Conservation (phyloP, 2,113 vertebrate species). For the Protomyctophum bolini region DNA sequence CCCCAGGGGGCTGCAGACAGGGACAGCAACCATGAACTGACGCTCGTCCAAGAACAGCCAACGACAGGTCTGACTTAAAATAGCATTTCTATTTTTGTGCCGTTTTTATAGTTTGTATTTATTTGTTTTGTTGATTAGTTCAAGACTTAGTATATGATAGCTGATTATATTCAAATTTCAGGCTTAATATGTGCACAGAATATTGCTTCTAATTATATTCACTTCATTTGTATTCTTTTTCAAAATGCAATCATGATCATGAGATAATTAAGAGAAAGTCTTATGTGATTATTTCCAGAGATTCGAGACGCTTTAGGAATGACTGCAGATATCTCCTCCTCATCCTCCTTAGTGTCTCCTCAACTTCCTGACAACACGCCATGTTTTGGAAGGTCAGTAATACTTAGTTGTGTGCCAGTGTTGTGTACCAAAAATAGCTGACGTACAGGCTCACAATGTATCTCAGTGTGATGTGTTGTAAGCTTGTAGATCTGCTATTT, state of each 20-base stretch:
- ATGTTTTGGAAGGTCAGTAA: constrained; percentile 23
- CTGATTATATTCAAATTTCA: neutral
- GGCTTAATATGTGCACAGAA: neutral
- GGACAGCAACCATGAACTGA: constrained; percentile 7
- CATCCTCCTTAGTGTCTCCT: neutral
- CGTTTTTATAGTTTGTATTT: neutral
- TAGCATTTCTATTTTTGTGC: neutral
- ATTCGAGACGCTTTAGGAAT: neutral
- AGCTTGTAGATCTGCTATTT: too few relatives aligned
- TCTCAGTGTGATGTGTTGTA: too few relatives aligned
- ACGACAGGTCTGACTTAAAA: constrained; percentile 62
- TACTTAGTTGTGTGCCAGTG: too few relatives aligned
- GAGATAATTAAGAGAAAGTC: neutral
- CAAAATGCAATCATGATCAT: neutral
- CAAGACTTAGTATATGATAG: neutral
- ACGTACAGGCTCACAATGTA: too few relatives aligned
- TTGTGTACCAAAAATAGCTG: too few relatives aligned
- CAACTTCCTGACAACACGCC: neutral
- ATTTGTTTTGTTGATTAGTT: neutral
- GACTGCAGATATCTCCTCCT: neutral
- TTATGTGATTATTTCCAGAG: neutral
- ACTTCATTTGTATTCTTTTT: neutral
- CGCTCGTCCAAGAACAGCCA: neutral
- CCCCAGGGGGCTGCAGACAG: constrained; percentile 17
- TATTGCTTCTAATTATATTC: neutral